Percentiles rank a stretch among this genome's conserved stretches.
Conservation (phyloP, 2,797 vertebrate genomes). For the Gymnothorax javanicus region DNA sequence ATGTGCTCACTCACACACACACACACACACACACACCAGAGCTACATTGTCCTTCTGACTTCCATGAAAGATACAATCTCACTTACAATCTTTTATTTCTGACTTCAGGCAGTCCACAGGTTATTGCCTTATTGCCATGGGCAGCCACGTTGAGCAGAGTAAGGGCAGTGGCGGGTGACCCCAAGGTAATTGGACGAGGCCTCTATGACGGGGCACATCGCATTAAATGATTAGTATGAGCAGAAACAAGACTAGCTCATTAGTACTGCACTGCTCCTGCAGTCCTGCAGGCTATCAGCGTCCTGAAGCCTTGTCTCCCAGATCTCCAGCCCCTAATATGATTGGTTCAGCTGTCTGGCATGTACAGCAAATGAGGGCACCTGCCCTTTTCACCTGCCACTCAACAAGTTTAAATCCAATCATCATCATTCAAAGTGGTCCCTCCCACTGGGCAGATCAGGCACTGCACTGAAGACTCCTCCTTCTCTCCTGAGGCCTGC, state of each 20-base stretch:
- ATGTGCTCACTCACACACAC: too few relatives aligned
- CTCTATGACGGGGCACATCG: background rate
- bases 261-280: background rate
- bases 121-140: background rate
- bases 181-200: background rate
- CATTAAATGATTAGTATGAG: background rate
- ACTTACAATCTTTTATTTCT: background rate
- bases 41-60: too few relatives aligned
- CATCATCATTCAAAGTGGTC: background rate
- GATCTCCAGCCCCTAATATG: background rate
- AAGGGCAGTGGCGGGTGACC: background rate
- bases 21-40: too few relatives aligned
- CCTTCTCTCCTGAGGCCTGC: too few relatives aligned
- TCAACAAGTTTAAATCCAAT: background rate
- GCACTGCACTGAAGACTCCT: too few relatives aligned
- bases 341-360: background rate
- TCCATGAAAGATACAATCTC: background rate
- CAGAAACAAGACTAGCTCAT: background rate
- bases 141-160: background rate
- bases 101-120: too few relatives aligned
- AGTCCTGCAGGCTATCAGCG: background rate
- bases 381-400: background rate
- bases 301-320: too few relatives aligned
- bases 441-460: too few relatives aligned
- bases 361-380: background rate